phyloP scores from a whole-genome alignment of 2,797 vertebrate species.

The Falco concolor region DNA sequence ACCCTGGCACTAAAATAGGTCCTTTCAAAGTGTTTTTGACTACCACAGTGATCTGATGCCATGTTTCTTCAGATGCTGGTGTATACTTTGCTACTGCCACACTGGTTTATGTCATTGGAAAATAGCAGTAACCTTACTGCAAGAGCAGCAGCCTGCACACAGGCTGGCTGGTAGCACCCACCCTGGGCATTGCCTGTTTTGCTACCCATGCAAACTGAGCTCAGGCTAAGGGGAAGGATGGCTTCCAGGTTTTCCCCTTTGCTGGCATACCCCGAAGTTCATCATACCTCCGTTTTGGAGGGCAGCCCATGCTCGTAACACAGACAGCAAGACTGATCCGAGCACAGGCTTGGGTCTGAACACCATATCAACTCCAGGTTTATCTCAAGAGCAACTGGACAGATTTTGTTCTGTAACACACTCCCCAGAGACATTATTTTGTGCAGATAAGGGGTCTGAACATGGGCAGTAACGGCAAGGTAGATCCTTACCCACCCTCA shows the following conservation, averaged over 20 bases:
- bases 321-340: accelerated
- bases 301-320: background rate
- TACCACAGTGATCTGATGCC: background rate
- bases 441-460: background rate
- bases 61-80: background rate
- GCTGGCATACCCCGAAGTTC: background rate
- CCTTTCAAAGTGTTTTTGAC: constrained; percentile 17
- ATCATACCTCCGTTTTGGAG: background rate
- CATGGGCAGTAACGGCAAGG: background rate
- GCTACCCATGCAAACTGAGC: accelerated
- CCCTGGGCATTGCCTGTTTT: background rate
- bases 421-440: background rate
- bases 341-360: background rate
- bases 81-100: background rate
- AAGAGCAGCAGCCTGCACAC: background rate
- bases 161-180: background rate
- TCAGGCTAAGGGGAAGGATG: background rate
- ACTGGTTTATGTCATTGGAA: background rate
- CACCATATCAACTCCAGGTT: background rate
- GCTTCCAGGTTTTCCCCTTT: background rate
- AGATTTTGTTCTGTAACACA: background rate
- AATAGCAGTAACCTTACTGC: background rate
- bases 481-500: background rate
- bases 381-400: background rate
- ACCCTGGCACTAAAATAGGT: constrained; percentile 38